Evolutionary conservation across 1,140 invertebrate species (phyloP), one percentile per base, ranked within the genome.

Genomic region (Trachelipus rathkii): DNA sequence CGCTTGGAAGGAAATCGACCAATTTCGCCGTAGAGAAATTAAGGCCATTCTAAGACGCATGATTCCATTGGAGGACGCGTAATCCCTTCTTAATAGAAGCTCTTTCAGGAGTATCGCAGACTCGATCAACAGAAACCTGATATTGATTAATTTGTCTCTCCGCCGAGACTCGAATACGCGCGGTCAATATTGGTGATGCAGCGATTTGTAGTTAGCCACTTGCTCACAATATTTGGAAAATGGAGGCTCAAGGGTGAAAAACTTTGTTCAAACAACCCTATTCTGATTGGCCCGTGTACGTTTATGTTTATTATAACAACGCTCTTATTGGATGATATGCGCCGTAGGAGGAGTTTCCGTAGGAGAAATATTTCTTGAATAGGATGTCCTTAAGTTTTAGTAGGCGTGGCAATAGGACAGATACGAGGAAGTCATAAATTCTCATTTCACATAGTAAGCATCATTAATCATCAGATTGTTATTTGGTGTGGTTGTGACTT

Each of bases 191-290:
- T 46, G 60, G 50, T 50, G 75, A 24, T 43, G 75, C 75, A 76
- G 75, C 69, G 75, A 76, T 76, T 76, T 76, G 75, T 76, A 60
- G 75, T 33, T 44, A 67, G 69, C 75, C 75, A 76, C 75, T 76
- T 69, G 69, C 53, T 71, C 75, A 76, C 75, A 76, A 76, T 76
- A 76, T 76, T 76, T 76, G 75, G 75, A 76, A 76, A 76, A 76
- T 76, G 75, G 75, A 71, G 70, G 69, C 75, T 53, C 15, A 45
- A 68, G 69, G 71, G 75, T 50, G 45, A 23, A 76, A 76, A 76
- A 76, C 75, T 72, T 70, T 76, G 71, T 43, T 76, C 75, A 76
- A 76, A 76, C 75, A 76, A 72, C 45, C 71, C 68, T 45, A 45
- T 72, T 72, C 75, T 76, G 75, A 76, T 76, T 76, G 75, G 75